Percentiles rank a stretch among this genome's conserved stretches.
Conservation (phyloP, 2,888 invertebrate genomes). For the Trachelus troglodyta region DNA sequence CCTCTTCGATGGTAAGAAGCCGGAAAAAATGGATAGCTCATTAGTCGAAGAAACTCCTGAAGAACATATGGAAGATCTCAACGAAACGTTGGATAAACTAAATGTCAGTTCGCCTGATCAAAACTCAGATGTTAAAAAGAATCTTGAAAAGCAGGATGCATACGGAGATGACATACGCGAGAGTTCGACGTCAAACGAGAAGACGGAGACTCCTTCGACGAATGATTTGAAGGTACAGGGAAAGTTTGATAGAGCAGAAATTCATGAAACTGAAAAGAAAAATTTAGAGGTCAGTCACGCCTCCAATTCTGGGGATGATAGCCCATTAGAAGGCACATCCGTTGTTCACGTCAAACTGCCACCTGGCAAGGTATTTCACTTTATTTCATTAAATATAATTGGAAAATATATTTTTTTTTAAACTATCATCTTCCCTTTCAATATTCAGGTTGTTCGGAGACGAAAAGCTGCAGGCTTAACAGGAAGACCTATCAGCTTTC, state of each 20-base stretch:
- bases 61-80: conserved; percentile 52
- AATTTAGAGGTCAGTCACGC: conserved; percentile 61
- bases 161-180: conserved; percentile 22
- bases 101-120: conserved; percentile 17
- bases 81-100: conserved; percentile 42
- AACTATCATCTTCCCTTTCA: conserved; percentile 15
- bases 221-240: not conserved
- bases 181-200: conserved; percentile 24
- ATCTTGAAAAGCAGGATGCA: conserved; percentile 22
- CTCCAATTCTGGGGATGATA: conserved; percentile 69
- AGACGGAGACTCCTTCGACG: conserved; percentile 19
- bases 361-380: conserved; percentile 74
- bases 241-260: not conserved
- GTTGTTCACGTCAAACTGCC: conserved; percentile 76
- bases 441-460: conserved; percentile 72
- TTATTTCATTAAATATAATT: not conserved
- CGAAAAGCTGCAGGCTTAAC: conserved; percentile 67
- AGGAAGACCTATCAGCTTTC: conserved; percentile 63
- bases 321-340: conserved; percentile 71
- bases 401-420: not conserved
- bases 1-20: conserved; percentile 45
- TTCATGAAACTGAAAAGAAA: conserved; percentile 22
- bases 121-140: conserved; percentile 9
- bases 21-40: conserved; percentile 58
- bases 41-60: conserved; percentile 59